Percentiles rank a stretch among this genome's conserved stretches.
These are phyloP conservation scores for Oppia nitens DNA, from an alignment of 1,140 invertebrate genomes.

Conservation along the genomic window DNA sequence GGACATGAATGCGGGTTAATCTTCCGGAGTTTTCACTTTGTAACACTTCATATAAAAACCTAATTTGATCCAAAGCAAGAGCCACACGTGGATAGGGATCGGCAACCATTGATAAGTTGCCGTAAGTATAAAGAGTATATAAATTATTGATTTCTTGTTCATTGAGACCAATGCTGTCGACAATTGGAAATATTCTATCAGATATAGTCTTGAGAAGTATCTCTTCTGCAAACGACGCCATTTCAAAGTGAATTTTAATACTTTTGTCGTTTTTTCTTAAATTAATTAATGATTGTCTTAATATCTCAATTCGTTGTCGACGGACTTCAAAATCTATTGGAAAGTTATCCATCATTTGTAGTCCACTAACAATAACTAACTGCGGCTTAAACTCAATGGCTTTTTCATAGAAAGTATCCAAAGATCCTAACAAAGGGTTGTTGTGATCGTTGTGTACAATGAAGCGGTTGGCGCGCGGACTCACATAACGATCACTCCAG, in stretches of 20 bases:
- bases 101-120: conserved; percentile 52
- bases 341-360: conserved; percentile 83
- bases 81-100: conserved; percentile 63
- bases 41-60: conserved; percentile 31
- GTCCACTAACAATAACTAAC: conserved; percentile 58
- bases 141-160: conserved; percentile 68
- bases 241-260: conserved; percentile 64
- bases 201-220: conserved; percentile 46
- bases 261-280: conserved; percentile 29
- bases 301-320: conserved; percentile 41
- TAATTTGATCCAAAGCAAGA: conserved; percentile 62
- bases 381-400: conserved; percentile 45
- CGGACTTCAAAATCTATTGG: conserved; percentile 49
- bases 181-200: conserved; percentile 48
- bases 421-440: conserved; percentile 54
- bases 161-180: conserved; percentile 77
- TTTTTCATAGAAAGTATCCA: conserved; percentile 47
- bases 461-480: conserved; percentile 65
- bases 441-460: conserved; percentile 68
- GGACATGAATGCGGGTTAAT: conserved; percentile 61
- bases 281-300: conserved; percentile 45
- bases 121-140: conserved; percentile 45
- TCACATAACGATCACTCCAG: conserved; percentile 49
- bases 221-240: conserved; percentile 65
- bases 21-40: conserved; percentile 31